A percentile compares a stretch with the other conserved stretches of the same genome.
Evolutionary conservation across 2,113 vertebrate species (phyloP).

Genomic region (Ancistrus triradiatus): DNA sequence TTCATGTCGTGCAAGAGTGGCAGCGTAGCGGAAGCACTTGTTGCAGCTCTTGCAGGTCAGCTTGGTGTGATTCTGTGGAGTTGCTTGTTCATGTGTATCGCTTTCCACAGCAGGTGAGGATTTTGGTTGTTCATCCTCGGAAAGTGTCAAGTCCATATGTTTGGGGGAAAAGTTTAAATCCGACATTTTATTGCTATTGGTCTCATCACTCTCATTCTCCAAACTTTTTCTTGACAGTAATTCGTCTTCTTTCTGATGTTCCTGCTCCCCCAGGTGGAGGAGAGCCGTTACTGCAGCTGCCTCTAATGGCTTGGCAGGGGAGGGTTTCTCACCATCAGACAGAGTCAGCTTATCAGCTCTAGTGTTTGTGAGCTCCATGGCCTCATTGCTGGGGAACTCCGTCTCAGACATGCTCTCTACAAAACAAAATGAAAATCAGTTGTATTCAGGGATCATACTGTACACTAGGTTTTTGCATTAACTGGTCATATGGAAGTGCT

Average conservation of each 20-base stretch:
- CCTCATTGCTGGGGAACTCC: constrained; percentile 65
- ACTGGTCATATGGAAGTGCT: no score
- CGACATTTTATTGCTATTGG: constrained; percentile 90
- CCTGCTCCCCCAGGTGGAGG: constrained; percentile 50
- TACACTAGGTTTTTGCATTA: no score
- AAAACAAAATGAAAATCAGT: constrained; percentile 17
- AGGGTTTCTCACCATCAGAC: constrained; percentile 17
- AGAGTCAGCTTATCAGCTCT: constrained; percentile 49
- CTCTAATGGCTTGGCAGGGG: constrained; percentile 41
- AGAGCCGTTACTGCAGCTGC: constrained; percentile 16
- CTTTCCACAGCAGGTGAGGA: constrained; percentile 34
- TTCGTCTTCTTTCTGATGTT: constrained; percentile 30
- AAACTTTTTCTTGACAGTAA: constrained; percentile 1
- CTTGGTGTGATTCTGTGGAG: constrained; percentile 68
- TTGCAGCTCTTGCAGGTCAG: constrained; percentile 80
- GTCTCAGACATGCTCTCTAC: constrained; percentile 84
- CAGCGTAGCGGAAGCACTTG: constrained; percentile 90
- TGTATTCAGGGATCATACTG: neutral
- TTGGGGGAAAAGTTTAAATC: constrained; percentile 93
- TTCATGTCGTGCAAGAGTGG: constrained; percentile 87
- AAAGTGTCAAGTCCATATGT: constrained; percentile 92
- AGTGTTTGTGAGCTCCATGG: constrained; percentile 66
- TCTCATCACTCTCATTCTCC: constrained; percentile 69
- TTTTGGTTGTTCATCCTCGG: constrained; percentile 46
- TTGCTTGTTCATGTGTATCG: constrained; percentile 40